Conservation (phyloP, 2,888 invertebrate species). For the Blastobasis adustella region DNA sequence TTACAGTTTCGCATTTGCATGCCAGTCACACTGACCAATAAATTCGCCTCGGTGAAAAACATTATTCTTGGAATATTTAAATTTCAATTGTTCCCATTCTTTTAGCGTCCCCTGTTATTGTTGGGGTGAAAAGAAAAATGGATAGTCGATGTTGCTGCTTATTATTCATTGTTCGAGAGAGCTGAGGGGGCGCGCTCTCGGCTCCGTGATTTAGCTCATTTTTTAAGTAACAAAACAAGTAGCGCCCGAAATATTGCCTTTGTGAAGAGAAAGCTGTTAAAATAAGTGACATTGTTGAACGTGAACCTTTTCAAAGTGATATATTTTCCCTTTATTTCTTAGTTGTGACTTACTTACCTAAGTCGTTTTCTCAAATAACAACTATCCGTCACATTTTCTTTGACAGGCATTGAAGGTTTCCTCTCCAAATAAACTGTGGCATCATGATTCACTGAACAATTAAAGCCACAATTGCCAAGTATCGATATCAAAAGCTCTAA, state of each 20-base stretch:
- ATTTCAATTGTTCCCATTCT: constrained; percentile 65
- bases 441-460: too few species aligned
- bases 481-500: constrained; percentile 40
- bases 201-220: constrained; percentile 59
- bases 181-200: constrained; percentile 20
- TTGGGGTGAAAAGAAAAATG: constrained; percentile 62
- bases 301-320: constrained; percentile 29
- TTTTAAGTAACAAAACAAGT: constrained; percentile 66
- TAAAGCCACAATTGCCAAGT: too few species aligned
- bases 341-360: too few species aligned
- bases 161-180: constrained; percentile 65
- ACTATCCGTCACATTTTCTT: too few species aligned
- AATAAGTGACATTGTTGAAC: constrained; percentile 27
- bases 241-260: constrained; percentile 38
- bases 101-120: constrained; percentile 46
- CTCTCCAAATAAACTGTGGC: too few species aligned
- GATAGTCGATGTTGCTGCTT: constrained; percentile 63
- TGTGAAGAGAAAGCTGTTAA: constrained; percentile 28
- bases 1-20: neutral
- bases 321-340: constrained; percentile 13
- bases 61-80: constrained; percentile 49
- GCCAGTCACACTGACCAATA: too few species aligned
- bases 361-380: too few species aligned
- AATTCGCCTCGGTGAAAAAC: neutral
- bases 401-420: too few species aligned